A percentile compares a stretch with the other conserved stretches of the same genome.
Conservation (phyloP, 2,888 invertebrate genomes). For the Papilio demoleus region DNA sequence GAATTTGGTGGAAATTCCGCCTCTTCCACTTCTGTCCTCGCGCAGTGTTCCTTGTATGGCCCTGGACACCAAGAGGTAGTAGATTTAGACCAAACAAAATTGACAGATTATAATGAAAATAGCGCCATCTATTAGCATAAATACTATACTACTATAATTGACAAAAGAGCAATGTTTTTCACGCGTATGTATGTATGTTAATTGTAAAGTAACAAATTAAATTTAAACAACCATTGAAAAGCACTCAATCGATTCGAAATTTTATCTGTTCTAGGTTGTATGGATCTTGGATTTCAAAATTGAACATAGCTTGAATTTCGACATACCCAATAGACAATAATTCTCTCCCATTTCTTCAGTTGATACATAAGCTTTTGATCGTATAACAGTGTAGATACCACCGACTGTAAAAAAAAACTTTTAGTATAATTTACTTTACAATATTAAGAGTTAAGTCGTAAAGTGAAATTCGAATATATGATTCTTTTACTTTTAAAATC, state of each 20-base stretch:
- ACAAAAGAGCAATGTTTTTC: no score
- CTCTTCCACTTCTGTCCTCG: slow-evolving; percentile 97
- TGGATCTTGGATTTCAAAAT: no score
- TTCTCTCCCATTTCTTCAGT: slow-evolving; percentile 99
- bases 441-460: background rate
- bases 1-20: slow-evolving; percentile 91
- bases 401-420: slow-evolving; percentile 88
- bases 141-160: no score
- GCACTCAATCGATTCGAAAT: no score
- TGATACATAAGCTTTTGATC: slow-evolving; percentile 98
- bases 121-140: background rate
- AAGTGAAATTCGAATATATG: background rate
- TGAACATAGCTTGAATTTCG: no score
- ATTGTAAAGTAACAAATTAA: no score
- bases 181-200: no score
- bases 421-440: slow-evolving; percentile 44
- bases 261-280: no score
- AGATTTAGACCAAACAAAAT: background rate
- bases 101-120: background rate
- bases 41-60: slow-evolving; percentile 97
- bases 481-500: no score
- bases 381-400: slow-evolving; percentile 99
- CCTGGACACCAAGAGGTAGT: slow-evolving; percentile 58
- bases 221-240: no score
- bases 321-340: slow-evolving; percentile 92